These are phyloP conservation scores for western clawed frog (Xenopus tropicalis) DNA, from an alignment of 2,113 vertebrate genomes.

Conservation along the genomic window UCB_Xtro_10.0 CM004449.2:99522001-99522500, in stretches of 20 bases:
- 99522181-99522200: not conserved
- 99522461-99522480: not conserved
- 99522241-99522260: no score
- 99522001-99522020: no score
- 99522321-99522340: not conserved
- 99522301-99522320: not conserved
- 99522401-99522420: conserved; percentile 2
- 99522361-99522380: not conserved
- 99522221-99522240: not conserved
- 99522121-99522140: not conserved
- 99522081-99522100: not conserved
- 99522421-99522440: no score
- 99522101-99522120: not conserved
- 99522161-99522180: not conserved
- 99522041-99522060: no score
- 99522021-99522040: no score
- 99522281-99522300: not conserved
- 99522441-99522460: conserved; percentile 5
- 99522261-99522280: not conserved
- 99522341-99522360: not conserved
- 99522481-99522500: not conserved
- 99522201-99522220: not conserved
- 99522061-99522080: no score
- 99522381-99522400: not conserved
- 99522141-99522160: not conserved